Percentiles rank a stretch among this genome's conserved stretches.
Evolutionary conservation across 2,797 vertebrate genomes (phyloP).

Genomic region (Rhinichthys osculus): DNA sequence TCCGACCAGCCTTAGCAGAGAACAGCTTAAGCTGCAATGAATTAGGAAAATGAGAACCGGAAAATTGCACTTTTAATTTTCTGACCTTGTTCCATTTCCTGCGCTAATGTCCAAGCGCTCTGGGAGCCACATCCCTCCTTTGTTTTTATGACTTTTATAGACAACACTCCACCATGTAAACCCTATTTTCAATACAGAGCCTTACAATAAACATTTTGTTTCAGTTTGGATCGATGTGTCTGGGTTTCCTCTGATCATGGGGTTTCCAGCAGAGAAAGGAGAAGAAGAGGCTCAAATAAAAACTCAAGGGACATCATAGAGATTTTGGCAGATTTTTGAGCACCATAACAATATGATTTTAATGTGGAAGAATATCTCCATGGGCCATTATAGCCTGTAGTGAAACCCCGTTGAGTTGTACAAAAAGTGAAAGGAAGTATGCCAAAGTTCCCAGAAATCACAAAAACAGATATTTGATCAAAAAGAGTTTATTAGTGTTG

Average conservation of each 20-base stretch:
- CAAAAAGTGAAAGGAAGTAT: conserved; percentile 21
- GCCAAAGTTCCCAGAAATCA: conserved; percentile 27
- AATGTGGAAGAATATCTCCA: conserved; percentile 55
- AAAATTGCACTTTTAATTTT: conserved; percentile 71
- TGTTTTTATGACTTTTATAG: conserved; percentile 66
- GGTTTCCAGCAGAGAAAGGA: conserved; percentile 61
- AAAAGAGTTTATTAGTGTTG: background rate
- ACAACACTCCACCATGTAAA: conserved; percentile 68
- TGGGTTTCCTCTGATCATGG: conserved; percentile 66
- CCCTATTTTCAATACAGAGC: conserved; percentile 67
- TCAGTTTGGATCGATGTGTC: conserved; percentile 63
- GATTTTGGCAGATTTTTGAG: conserved; percentile 60
- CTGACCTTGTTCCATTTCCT: conserved; percentile 73
- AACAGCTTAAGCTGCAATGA: conserved; percentile 66
- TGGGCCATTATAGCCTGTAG: conserved; percentile 51
- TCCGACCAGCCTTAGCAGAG: conserved; percentile 63
- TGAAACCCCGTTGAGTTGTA: conserved; percentile 37
- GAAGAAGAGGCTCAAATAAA: conserved; percentile 62
- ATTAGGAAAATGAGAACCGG: conserved; percentile 67
- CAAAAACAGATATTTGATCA: conserved; percentile 15
- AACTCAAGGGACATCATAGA: conserved; percentile 55
- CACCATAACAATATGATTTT: conserved; percentile 64
- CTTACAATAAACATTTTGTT: conserved; percentile 66
- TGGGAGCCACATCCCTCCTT: conserved; percentile 63
- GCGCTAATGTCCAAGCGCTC: conserved; percentile 65